Base-by-base conservation (phyloP, 2,888 invertebrate species). In the Pteria penguin region DNA sequence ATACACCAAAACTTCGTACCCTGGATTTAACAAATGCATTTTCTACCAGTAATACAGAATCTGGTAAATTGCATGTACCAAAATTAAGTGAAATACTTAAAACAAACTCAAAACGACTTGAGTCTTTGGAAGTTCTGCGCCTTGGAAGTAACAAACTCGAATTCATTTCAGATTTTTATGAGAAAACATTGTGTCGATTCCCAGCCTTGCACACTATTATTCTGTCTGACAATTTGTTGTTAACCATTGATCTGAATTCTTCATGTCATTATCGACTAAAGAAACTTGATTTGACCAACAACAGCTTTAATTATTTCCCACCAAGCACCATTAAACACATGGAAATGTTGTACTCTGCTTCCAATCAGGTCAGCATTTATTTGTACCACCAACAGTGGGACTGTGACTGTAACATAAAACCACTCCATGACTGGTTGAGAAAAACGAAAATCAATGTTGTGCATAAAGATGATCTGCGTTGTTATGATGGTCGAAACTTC, bases 321-420 rank as follows among this genome's bases (percentile, higher is more conserved):
- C 4, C n/a, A 22, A 24, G 8, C n/a, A 55, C 36, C 11, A 22
- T 63, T 24, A 31, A 54, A 58, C 63, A 32, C 24, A 31, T 70
- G 57, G 70, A 70, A 27, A 5, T 4, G 22, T 57, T 70, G n/a
- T 33, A 45, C 11, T n/a, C 26, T 8, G 24, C 61, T 26, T 36
- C 60, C 24, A 18, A 27, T 29, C 72, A 52, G 8, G 61, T 72
- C 14, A 58, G 63, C 0, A 67, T 86, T 0, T 60, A 80, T 31
- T 67, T 85, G 3, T 61, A 76, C 27, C 52, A 80, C 14, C 85
- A 86, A 31, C 74, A 72, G 36, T 86, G 76, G 71, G 52, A 62
- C 1, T 86, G 86, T 77, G 84, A 84, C 58, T 86, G 86, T 71
- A 66, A 76, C 1, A 62, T 86, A 8, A 45, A 73, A 18, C 78